Percentiles rank a stretch among this genome's conserved stretches.
These are phyloP conservation scores for Clistopyga incitator DNA, from an alignment of 2,888 invertebrate species.

Conservation along the genomic window DNA sequence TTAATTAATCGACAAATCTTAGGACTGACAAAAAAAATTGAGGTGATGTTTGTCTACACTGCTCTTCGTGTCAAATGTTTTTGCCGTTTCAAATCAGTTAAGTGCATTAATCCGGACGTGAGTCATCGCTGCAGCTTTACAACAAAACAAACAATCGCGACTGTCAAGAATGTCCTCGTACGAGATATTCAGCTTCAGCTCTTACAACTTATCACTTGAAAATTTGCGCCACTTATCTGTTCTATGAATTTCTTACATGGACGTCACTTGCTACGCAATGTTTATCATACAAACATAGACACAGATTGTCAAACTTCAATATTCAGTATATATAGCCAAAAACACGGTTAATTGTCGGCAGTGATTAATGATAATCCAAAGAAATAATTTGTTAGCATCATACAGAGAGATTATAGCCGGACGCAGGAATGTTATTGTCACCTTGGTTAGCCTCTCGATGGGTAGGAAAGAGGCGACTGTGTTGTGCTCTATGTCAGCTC, in stretches of 20 bases:
- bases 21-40: too few species aligned
- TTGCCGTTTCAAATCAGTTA: background rate
- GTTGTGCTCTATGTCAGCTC: slow-evolving; percentile 88
- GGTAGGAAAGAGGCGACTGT: slow-evolving; percentile 88
- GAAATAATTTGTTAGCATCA: background rate
- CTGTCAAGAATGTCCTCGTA: background rate
- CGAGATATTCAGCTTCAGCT: background rate
- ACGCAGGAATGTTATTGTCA: slow-evolving; percentile 77
- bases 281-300: background rate
- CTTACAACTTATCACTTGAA: background rate
- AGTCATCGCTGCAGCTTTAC: background rate
- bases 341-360: background rate
- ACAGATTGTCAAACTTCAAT: too few species aligned
- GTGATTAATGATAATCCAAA: background rate
- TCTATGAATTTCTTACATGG: background rate
- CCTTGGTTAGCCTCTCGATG: slow-evolving; percentile 91
- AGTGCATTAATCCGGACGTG: background rate
- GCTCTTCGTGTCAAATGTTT: too few species aligned
- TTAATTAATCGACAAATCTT: too few species aligned
- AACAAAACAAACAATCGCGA: background rate
- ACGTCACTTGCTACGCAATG: background rate
- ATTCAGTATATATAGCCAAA: too few species aligned
- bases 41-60: too few species aligned
- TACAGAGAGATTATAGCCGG: background rate
- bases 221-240: background rate